Percentiles rank a stretch among this genome's conserved stretches.
Evolutionary conservation across 37 sponge, comb jelly and placozoan species (phyloP).

Genomic region (Axinella damicornis): DNA sequence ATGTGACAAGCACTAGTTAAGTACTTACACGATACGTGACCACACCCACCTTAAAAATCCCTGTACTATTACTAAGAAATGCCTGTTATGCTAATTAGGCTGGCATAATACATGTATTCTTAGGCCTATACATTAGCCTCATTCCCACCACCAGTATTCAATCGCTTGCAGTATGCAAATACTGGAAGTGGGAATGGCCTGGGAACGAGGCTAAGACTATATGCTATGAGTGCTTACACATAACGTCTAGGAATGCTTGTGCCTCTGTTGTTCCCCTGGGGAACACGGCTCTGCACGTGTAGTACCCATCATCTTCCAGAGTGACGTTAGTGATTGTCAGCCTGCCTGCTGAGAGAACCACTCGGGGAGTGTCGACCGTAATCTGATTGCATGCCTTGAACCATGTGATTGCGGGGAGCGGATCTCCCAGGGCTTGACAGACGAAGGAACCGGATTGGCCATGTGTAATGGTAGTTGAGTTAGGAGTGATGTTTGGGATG

Average conservation of each 20-base stretch:
- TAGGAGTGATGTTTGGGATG: constrained; percentile 19
- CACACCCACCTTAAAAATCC: too few relatives aligned
- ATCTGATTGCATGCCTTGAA: constrained; percentile 23
- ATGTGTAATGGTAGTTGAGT: neutral
- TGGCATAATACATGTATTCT: too few relatives aligned
- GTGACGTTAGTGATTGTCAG: constrained; percentile 21
- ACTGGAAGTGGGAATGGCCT: neutral
- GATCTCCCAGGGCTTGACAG: constrained; percentile 22
- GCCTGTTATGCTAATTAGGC: too few relatives aligned
- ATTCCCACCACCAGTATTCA: too few relatives aligned
- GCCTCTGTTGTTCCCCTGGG: constrained; percentile 18
- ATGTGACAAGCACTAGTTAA: too few relatives aligned
- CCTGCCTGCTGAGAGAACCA: neutral
- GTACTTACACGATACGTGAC: too few relatives aligned
- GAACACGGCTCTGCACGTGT: constrained; percentile 48
- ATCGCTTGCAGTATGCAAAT: too few relatives aligned
- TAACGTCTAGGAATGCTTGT: constrained; percentile 21
- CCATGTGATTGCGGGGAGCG: constrained; percentile 48
- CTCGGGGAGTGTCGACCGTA: neutral
- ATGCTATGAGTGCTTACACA: constrained; percentile 6
- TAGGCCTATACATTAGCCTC: too few relatives aligned
- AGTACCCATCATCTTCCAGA: constrained; percentile 51
- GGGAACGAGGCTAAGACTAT: neutral
- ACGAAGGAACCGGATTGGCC: constrained; percentile 39
- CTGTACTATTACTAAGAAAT: too few relatives aligned